phyloP scores from a whole-genome alignment of 1,140 invertebrate species.

The Oncopodura yosiiana region DNA sequence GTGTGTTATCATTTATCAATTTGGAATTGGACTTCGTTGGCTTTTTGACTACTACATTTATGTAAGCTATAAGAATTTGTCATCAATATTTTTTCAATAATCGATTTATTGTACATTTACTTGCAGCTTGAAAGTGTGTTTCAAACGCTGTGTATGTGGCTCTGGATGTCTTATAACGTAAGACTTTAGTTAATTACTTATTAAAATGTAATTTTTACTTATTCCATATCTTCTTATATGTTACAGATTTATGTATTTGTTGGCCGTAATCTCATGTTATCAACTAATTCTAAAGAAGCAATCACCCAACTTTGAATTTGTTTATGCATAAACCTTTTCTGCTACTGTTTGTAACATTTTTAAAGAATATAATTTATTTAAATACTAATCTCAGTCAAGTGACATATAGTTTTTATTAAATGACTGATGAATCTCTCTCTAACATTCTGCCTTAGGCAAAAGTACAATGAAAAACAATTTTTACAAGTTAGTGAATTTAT shows the following conservation, averaged over 20 bases:
- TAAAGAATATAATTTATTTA: too few species aligned
- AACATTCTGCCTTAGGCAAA: too few species aligned
- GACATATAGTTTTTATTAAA: too few species aligned
- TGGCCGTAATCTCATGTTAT: constrained; percentile 73
- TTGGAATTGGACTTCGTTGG: constrained; percentile 70
- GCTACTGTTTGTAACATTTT: too few species aligned
- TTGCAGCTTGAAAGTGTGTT: constrained; percentile 66
- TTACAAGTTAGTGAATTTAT: too few species aligned
- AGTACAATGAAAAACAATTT: too few species aligned
- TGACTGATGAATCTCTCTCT: too few species aligned
- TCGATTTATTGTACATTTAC: constrained; percentile 22
- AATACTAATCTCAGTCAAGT: too few species aligned
- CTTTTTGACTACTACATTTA: constrained; percentile 80
- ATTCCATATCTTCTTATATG: constrained; percentile 24
- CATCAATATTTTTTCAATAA: background rate
- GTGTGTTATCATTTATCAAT: constrained; percentile 60
- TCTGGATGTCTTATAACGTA: constrained; percentile 76
- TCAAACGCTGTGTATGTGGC: constrained; percentile 59
- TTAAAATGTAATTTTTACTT: background rate
- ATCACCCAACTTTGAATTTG: constrained; percentile 65
- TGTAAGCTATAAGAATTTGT: constrained; percentile 50
- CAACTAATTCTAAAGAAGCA: constrained; percentile 66
- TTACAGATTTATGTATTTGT: constrained; percentile 72
- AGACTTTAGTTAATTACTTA: constrained; percentile 41
- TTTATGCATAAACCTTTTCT: constrained; percentile 32